Base-by-base conservation (phyloP, 2,113 vertebrate species). In the Polypterus bichir region DNA sequence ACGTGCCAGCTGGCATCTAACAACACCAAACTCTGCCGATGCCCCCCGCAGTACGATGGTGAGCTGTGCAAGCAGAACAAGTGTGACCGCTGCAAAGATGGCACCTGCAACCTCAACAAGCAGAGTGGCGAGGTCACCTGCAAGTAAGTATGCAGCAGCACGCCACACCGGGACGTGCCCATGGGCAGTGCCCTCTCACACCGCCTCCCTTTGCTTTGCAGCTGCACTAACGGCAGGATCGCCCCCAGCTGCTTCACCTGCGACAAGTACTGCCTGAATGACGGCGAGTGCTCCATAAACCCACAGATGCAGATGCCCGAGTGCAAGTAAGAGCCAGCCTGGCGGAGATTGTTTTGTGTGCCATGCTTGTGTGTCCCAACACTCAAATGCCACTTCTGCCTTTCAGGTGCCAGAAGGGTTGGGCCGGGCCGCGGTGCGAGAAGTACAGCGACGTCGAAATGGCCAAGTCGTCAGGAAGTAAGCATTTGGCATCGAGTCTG, bases 181-280 rank as follows among this genome's bases (percentile, higher is more conserved):
- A 4, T 3, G 53, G 3, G 9, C 5, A 4, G 3, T 9, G 11
- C 57, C 5, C 44, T 44, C 44, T 5, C 47, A 7, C 9, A 7
- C 9, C 8, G 1, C 10, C 27, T 54, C n/a, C 47, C 48, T 68
- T 62, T 69, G 27, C 67, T 44, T 27, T 67, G 0, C 77, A 97
- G 93, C 70, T 97, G 93, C 77, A 84, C 84, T 0, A 87, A 91
- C 0, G 87, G 90, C 56, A 83, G 79, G 45, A 77, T 71, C 44
- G 89, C 88, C 0, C 84, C 87, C 65, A 92, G 87, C 85, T 97
- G 93, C 72, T 87, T 84, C 70, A 87, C 89, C 51, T 97, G 93
- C 4, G 70, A 71, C 27, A 77, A 83, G 64, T 95, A 89, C 83
- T 97, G 93, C 69, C 62, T 74, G 57, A 85, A 92, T 0, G 92